Base-by-base conservation (phyloP, 2,888 invertebrate species). In the Tenthredo mesomela region DNA sequence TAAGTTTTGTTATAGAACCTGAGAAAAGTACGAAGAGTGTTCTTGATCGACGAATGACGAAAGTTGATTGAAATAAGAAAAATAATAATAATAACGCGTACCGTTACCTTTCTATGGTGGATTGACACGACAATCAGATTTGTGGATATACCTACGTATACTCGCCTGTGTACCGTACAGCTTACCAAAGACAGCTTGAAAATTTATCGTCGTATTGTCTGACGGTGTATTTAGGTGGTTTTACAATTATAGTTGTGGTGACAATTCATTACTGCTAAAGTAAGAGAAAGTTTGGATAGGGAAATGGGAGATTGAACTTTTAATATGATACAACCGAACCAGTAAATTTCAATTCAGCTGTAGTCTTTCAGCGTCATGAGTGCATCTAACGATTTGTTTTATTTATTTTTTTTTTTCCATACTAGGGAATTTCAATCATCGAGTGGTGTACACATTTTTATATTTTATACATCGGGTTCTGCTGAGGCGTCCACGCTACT, bases 41-140 rank as follows among this genome's bases (percentile, higher is more conserved):
- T 67, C 67, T 67, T 29, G 67, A 67, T 29, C 29, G 67, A 67
- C 67, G 25, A 54, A n/a, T 54, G 54, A 54, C 54, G 54, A n/a
- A n/a, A n/a, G 54, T n/a, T 54, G 54, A 54, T 54, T n/a, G 54
- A 54, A n/a, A 54, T 7, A n/a, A n/a, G n/a, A 54, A n/a, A 54
- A n/a, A 18, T 0, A 54, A 33, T 33, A 33, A 33, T 4, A 33
- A 33, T 3, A 61, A 21, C 25, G 21, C 25, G 21, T 25, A 5
- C 25, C 25, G 61, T 25, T 21, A 61, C 61, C 61, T 61, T 25
- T 61, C 61, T 61, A 2, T 61, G 61, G 25, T 25, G 12, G 61
- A 61, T 61, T 61, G 61, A 25, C 61, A 61, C 61, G 12, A 25
- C 25, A 61, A 61, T 61, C 25, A 25, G 25, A 61, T 25, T 25